Evolutionary conservation across 2,113 vertebrate species (phyloP), one percentile per base, ranked within the genome.

Genomic region (Colossoma macropomum): DNA sequence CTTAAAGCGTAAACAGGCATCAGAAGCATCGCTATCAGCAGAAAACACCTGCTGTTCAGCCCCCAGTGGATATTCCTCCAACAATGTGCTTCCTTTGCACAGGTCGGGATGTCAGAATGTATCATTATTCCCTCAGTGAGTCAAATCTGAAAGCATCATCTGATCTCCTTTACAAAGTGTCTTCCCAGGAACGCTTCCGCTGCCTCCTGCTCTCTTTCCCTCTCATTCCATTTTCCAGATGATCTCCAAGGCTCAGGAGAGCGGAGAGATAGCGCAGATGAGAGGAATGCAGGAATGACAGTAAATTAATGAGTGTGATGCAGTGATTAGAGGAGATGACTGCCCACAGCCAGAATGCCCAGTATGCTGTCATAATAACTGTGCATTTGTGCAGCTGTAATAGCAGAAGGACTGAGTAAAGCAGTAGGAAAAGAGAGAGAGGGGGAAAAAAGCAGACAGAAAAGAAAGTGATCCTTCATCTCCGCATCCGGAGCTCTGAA

Each of bases 261-360:
- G 73, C 19, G 54, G 38, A n/a, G 41, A 68, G n/a, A 76, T 59
- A 41, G 48, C 56, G 48, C 38, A 88, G 82, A 91, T 88, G 89
- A 89, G 8, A 87, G 89, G 92, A 62, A 15, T 91, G 86, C 79
- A 90, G 86, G 91, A 87, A 84, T 93, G 94, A 94, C 90, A 95
- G 93, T 80, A 94, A 95, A 95, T 95, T 93, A 96, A 95, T 93
- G 91, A 92, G 90, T 89, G 52, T 76, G 82, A 91, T 91, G 83
- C 88, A 84, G 82, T 92, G 94, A 96, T 95, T 94, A 93, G 91
- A 83, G 87, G 86, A 81, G 90, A 94, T 92, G 93, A 94, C 86
- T 90, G 86, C 87, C 88, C 91, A 89, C 79, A 74, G 90, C 94
- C 91, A 94, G 91, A 87, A 91, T 91, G 89, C 83, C 89, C 86